Evolutionary conservation across 2,888 invertebrate species (phyloP).

Genomic region (Scaptomyza reducta): DNA sequence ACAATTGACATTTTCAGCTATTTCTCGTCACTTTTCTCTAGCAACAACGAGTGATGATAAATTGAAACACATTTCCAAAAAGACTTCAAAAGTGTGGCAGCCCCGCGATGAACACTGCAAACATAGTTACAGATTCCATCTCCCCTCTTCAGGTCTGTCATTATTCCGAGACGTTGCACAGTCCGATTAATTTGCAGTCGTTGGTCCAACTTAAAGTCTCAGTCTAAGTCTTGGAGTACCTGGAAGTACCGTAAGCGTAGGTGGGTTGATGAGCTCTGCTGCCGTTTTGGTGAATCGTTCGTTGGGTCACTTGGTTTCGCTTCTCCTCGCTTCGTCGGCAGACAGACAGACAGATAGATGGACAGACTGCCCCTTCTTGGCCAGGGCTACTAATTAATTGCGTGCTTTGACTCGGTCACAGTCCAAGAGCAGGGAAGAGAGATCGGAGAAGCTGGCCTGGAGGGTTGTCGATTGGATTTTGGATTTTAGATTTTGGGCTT

Average conservation of each 20-base stretch:
- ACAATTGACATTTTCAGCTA: slow-evolving; percentile 65
- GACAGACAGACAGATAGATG: background rate
- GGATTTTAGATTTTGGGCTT: slow-evolving; percentile 22
- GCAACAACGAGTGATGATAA: slow-evolving; percentile 53
- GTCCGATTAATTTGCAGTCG: slow-evolving; percentile 70
- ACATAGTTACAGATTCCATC: slow-evolving; percentile 18
- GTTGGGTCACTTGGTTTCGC: slow-evolving; percentile 45
- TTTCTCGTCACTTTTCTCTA: background rate
- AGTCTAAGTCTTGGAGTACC: background rate
- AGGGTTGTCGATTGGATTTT: slow-evolving; percentile 7
- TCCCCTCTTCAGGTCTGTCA: slow-evolving; percentile 33
- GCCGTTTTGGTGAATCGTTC: slow-evolving; percentile 42
- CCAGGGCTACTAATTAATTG: slow-evolving; percentile 70
- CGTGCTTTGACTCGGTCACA: slow-evolving; percentile 57
- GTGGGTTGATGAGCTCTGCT: slow-evolving; percentile 72
- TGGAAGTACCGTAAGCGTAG: slow-evolving; percentile 77
- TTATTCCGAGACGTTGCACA: slow-evolving; percentile 50
- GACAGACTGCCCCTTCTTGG: slow-evolving; percentile 31
- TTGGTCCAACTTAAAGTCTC: slow-evolving; percentile 23
- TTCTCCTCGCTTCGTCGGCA: slow-evolving; percentile 58
- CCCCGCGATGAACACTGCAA: slow-evolving; percentile 43
- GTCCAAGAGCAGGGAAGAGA: slow-evolving; percentile 33
- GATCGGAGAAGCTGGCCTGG: slow-evolving; percentile 16
- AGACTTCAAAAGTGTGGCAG: slow-evolving; percentile 73
- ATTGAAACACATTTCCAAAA: slow-evolving; percentile 65